Conservation (phyloP, 2,888 invertebrate genomes). For the Amorpha juglandis region DNA sequence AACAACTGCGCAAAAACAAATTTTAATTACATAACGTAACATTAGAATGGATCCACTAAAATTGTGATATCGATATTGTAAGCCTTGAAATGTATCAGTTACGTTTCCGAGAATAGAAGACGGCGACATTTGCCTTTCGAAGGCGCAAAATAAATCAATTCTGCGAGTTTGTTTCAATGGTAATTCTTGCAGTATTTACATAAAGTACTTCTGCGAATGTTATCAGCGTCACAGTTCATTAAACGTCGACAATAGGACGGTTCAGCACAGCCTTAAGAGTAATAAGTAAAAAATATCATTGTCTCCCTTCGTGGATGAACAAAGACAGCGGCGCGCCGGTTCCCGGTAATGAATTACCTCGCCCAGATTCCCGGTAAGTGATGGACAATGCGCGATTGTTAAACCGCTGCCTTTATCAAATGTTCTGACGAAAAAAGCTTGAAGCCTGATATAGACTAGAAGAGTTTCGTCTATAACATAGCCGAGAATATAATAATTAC, state of each 20-base stretch:
- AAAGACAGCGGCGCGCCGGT: slow-evolving; percentile 52
- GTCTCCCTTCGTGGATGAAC: slow-evolving; percentile 67
- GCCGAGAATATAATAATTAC: too few relatives aligned
- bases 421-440: neutral
- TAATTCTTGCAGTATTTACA: slow-evolving; percentile 10
- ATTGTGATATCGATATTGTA: too few relatives aligned
- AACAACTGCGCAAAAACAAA: neutral
- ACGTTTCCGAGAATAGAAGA: neutral
- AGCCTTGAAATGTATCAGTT: neutral
- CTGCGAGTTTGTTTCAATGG: neutral
- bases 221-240: slow-evolving; percentile 50
- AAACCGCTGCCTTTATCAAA: slow-evolving; percentile 35
- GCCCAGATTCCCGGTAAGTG: slow-evolving; percentile 59
- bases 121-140: neutral
- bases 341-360: slow-evolving; percentile 68
- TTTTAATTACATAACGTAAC: neutral
- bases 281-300: slow-evolving; percentile 63
- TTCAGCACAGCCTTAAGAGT: slow-evolving; percentile 54
- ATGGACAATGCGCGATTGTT: slow-evolving; percentile 70
- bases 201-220: slow-evolving; percentile 39
- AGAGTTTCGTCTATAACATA: too few relatives aligned
- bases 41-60: too few relatives aligned
- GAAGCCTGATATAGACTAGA: neutral
- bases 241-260: slow-evolving; percentile 59
- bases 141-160: neutral